Base-by-base conservation (phyloP, 2,113 vertebrate species). In the Equus przewalskii region DNA sequence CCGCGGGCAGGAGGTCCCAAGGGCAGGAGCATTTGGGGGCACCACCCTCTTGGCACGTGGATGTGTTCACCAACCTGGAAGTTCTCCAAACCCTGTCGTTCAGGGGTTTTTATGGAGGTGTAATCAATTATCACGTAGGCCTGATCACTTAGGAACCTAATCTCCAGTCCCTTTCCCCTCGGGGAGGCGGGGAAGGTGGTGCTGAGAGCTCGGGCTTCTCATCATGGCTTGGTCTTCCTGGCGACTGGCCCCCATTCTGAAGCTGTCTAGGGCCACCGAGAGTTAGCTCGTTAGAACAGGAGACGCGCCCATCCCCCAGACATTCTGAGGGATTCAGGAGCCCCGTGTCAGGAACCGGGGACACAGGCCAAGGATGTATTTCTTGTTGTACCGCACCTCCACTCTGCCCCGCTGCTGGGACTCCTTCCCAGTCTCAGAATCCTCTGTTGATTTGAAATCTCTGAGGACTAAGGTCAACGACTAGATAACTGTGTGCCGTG, bases 321-420 rank as follows among this genome's bases (percentile, higher is more conserved):
- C 15, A 62, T 4, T 14, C 22, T 24, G 3, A 65, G 22, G 65
- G 22, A 4, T 18, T 33, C 46, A 36, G 30, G 82, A 49, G 18
- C 62, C 16, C 22, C 4, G 21, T 24, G 56, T 49, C 36, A 58
- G 65, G 56, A 81, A 36, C 7, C 10, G 9, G n/a, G 56, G 22
- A 24, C 46, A 36, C 18, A 22, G 58, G 19, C 75, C 46, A 56
- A 19, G 36, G 14, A 0, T 4, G 0, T 13, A 4, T 56, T 64
- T 69, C 36, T 73, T 30, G 3, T 8, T 0, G 3, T 7, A 11
- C 6, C 15, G 4, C 44, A 28, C 16, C 44, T 54, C 49, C 60
- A 0, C n/a, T 22, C 15, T 0, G 15, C 8, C 5, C 36, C 22
- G 1, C 4, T 19, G 6, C 79, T 15, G 1, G 6, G 72, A 7